Evolutionary conservation across 2,113 vertebrate species (phyloP), one percentile per base, ranked within the genome.

Genomic region (Sturnus vulgaris): DNA sequence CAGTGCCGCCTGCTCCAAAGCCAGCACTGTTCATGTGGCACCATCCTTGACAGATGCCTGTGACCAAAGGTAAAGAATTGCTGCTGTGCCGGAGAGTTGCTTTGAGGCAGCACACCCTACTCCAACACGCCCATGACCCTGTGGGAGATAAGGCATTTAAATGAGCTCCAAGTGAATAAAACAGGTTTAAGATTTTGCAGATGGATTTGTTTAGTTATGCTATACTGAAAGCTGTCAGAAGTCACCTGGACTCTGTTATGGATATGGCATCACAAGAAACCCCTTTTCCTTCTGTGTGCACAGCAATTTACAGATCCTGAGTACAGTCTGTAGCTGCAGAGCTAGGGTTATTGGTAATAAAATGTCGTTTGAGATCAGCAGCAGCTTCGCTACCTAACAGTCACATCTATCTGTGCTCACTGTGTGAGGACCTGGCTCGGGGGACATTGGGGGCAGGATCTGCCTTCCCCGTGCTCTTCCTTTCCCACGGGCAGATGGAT

Each of bases 381-480:
- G 86, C 57, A 84, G 49, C 69, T 68, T 73, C 44, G 24, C 79
- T 77, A 50, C 65, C 28, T 15, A 37, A 28, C 42, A 55, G 46
- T 37, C 88, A 24, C 33, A 5, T 72, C 28, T 23, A 25, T 25
- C 82, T 1, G 2, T 0, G 1, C n/a, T 15, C 11, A 11, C 28
- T 2, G 14, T 0, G 0, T 22, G 61, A 83, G 61, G 70, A n/a
- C 16, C 25, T 42, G 64, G 73, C 89, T 92, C 0, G 2, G 50
- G 63, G 79, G 63, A 59, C 44, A n/a, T 30, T 9, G 9, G 12
- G 55, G 53, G 70, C 49, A 83, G 39, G 2, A 20, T 31, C 49
- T 37, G 78, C 44, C 57, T 46, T 50, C 1, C 4, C 65, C 1
- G 0, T 5, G 14, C 60, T 81, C 39, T 50, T 69, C 50, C 60